Conservation (phyloP, 2,797 vertebrate genomes). For the Catamblyrhynchus diadema region DNA sequence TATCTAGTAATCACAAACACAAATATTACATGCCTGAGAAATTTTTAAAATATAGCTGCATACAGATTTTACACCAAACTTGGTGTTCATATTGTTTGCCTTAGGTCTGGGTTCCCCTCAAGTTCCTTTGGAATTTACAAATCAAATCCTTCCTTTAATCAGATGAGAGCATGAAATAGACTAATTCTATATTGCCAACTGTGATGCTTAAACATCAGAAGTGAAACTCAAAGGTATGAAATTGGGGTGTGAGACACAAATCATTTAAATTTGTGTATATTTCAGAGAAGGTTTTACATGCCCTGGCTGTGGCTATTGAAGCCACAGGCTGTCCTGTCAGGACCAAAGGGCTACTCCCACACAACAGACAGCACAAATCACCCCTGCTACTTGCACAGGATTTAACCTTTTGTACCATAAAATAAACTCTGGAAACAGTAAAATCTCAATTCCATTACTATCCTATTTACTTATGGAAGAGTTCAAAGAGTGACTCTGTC, state of each 20-base stretch:
- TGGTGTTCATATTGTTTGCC: neutral
- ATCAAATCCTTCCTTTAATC: neutral
- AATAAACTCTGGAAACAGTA: neutral
- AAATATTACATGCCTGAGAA: neutral
- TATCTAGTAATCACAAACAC: neutral
- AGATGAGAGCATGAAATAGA: neutral
- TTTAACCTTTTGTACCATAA: slow-evolving; percentile 5
- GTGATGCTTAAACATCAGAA: neutral
- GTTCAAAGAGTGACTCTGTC: neutral
- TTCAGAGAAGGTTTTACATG: neutral
- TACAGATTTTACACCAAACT: neutral
- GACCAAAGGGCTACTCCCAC: neutral
- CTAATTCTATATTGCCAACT: neutral
- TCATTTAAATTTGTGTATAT: neutral
- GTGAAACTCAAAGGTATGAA: neutral
- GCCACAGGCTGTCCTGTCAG: neutral
- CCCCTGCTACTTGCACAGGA: neutral
- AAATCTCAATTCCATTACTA: neutral
- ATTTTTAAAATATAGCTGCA: neutral
- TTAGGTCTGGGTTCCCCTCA: neutral
- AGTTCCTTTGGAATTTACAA: neutral
- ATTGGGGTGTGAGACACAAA: neutral
- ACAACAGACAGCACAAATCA: neutral
- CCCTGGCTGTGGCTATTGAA: neutral
- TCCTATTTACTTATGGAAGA: neutral